Evolutionary conservation across 53 echinoderm and acorn worm genomes (phyloP), one percentile per base, ranked within the genome.

Genomic region (Holothuria scabra): DNA sequence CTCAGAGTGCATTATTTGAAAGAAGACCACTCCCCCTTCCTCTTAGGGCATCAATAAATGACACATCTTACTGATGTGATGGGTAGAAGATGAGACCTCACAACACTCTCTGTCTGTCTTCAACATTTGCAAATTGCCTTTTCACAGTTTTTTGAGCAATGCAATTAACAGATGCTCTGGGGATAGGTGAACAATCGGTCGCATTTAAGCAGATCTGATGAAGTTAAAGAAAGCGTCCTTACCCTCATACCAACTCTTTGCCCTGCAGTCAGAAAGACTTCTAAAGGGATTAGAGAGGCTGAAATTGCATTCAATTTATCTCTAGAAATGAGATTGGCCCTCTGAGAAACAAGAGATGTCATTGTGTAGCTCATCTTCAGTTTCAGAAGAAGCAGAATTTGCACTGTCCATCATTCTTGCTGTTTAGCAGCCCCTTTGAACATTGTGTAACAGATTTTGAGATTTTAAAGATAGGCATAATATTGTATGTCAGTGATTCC

Each of bases 111-210:
- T 69, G 37, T 41, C 69, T 69, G 69, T 69, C 69, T 11, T 30
- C 76, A 29, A 52, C 26, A 31, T 28, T 76, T 55, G 76, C 52
- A 76, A 76, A 76, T 76, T 76, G 76, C 46, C 76, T 76, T 76
- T 76, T 76, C 76, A 76, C 76, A 76, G 76, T 76, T 76, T 49
- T 56, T 25, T 76, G 76, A 76, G 48, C 52, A 23, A 48, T n/a
- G 76, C 76, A 76, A 76, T 76, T 76, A 76, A 56, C 52, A 46
- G 76, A 76, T 26, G 76, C 76, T 76, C 76, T 56, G 28, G 76
- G 76, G 52, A 76, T 55, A 76, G 14, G 22, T 46, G 26, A 76
- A 56, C 76, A 76, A 76, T 76, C 46, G 56, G 76, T 69, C 69
- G 34, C 69, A 37, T 34, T 34, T 69, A 69, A 37, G 69, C 69